Base-by-base conservation (phyloP, 2,888 invertebrate species). In the Nemotelus pantherinus region DNA sequence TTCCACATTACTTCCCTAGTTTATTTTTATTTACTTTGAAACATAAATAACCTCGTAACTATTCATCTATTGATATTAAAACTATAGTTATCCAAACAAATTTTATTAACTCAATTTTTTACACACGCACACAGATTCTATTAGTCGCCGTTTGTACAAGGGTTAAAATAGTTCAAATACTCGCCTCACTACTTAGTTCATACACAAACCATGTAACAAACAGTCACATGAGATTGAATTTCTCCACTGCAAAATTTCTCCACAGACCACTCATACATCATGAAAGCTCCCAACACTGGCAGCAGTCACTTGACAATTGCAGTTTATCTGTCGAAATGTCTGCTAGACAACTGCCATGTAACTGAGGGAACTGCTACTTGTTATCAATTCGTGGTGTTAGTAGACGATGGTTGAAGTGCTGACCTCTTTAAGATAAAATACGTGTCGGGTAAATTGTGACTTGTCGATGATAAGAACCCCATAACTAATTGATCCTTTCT, bases 371-470 rank as follows among this genome's bases (percentile, higher is more conserved):
- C 39, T 58, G 47, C 47, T 45, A 2, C 9, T 48, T 47, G 58
- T 72, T 72, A 72, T 72, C 72, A 58, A 45, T 39, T 58, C 47
- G 2, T 25, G 9, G 58, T 41, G 58, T 57, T 72, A 6, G 70
- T 47, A 25, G 9, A 25, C 41, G 50, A 44, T 63, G 63, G 47
- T 39, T 2, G 55, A 43, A 48, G 58, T 60, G 63, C 63, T 72
- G 74, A 58, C 72, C 72, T 72, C 25, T 25, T 58, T 47, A 60
- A 60, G 72, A 74, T 74, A 60, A 60, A 74, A 60, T 5, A 47
- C 57, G 48, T 48, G 4, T 48, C 63, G 47, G 60, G 74, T 74
- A 48, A 43, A 63, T 47, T 47, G 47, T 45, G 3, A 5, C 3
- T 9, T 4, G 47, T 6, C 10, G 4, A 41, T 63, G 10, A 60